Conservation (phyloP, 1,140 invertebrate species). For the Battus philenor region DNA sequence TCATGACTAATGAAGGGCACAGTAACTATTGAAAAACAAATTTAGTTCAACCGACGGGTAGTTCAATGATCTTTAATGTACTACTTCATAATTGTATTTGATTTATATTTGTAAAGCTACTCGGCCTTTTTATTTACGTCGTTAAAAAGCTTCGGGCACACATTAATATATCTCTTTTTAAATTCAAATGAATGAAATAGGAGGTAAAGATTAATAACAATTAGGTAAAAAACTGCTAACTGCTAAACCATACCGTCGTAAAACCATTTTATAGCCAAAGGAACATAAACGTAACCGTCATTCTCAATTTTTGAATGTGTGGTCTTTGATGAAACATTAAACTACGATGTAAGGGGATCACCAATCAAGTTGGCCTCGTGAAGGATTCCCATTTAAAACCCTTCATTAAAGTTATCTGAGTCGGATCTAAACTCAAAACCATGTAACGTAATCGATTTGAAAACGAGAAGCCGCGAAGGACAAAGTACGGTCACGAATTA, state of each 20-base stretch:
- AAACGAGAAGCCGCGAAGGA: constrained; percentile 68
- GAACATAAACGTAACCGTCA: no score
- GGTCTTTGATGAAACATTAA: constrained; percentile 15
- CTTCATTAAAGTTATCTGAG: constrained; percentile 69
- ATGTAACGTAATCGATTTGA: constrained; percentile 71
- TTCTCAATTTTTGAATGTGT: no score
- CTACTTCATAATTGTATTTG: no score
- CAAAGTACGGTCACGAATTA: constrained; percentile 68
- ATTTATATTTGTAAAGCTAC: no score
- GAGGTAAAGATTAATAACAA: no score
- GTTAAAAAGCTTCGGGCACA: no score
- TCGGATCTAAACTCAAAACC: constrained; percentile 60
- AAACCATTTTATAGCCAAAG: no score
- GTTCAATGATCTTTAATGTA: constrained; percentile 38
- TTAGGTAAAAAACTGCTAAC: no score
- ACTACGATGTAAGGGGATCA: constrained; percentile 43
- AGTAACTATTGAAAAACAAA: constrained; percentile 30
- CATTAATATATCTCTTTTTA: no score
- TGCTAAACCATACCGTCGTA: no score
- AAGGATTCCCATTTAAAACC: constrained; percentile 63
- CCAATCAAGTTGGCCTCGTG: constrained; percentile 52
- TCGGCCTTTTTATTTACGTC: no score
- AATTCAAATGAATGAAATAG: no score
- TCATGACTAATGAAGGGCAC: constrained; percentile 64
- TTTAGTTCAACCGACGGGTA: constrained; percentile 49